phyloP scores from a whole-genome alignment of 2,888 invertebrate species.

The Ashinkailepas kermadecensis region DNA sequence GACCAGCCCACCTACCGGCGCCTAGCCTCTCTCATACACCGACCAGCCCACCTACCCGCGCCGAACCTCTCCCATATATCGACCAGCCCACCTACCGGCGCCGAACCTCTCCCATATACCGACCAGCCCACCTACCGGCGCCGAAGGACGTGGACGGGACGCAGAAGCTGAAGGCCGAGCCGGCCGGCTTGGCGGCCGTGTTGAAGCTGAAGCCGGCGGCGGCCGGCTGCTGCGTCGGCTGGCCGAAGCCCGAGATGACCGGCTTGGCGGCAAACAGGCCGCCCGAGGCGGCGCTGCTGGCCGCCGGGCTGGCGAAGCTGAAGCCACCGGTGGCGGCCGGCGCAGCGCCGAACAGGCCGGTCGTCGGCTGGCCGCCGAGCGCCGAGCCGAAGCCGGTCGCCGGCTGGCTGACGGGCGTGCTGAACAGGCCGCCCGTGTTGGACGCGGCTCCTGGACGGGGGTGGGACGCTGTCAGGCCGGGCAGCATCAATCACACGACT shows the following conservation, averaged over 20 bases:
- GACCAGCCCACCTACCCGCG: too few species aligned
- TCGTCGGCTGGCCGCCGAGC: conserved; percentile 36
- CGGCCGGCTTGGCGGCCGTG: conserved; percentile 27
- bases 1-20: too few species aligned
- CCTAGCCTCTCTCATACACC: too few species aligned
- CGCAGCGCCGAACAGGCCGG: conserved; percentile 47
- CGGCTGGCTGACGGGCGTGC: conserved; percentile 35
- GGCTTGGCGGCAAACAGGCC: conserved; percentile 25
- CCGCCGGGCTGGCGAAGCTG: conserved; percentile 24
- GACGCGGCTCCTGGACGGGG: neutral
- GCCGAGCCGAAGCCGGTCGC: neutral
- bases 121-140: too few species aligned
- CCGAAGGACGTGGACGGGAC: conserved; percentile 22
- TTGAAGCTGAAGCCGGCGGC: conserved; percentile 25
- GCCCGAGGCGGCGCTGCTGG: conserved; percentile 37
- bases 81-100: too few species aligned
- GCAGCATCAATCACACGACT: neutral
- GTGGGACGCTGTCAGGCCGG: neutral
- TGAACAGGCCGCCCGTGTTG: conserved; percentile 46
- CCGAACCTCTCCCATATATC: too few species aligned
- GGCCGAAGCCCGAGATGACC: conserved; percentile 23
- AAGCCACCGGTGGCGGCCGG: conserved; percentile 28
- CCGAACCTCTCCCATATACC: too few species aligned
- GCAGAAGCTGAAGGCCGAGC: conserved; percentile 24
- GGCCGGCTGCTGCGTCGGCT: conserved; percentile 26